These are phyloP conservation scores for Drosophila ogumai DNA, from an alignment of 1,140 invertebrate genomes.

Conservation along the genomic window DNA sequence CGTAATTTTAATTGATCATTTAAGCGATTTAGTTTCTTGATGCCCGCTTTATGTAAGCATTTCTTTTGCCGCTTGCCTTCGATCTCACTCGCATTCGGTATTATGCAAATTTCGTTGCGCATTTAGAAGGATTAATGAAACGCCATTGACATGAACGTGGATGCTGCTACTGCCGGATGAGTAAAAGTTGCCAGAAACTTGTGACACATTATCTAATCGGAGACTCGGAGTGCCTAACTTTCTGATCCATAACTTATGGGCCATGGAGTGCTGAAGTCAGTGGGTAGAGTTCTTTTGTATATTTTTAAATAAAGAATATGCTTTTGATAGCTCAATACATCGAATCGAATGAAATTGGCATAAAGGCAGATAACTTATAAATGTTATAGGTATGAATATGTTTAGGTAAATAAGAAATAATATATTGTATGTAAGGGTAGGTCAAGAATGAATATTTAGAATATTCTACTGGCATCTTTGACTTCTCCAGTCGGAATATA, in stretches of 20 bases:
- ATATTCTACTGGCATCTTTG: neutral
- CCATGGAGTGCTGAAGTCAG: neutral
- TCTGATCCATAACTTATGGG: constrained; percentile 8
- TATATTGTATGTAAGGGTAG: neutral
- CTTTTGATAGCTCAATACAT: neutral
- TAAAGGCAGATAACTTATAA: neutral
- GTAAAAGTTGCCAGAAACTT: constrained; percentile 47
- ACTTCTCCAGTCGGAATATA: neutral
- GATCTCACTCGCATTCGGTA: constrained; percentile 26
- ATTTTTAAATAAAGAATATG: neutral
- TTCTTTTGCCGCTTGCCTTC: constrained; percentile 30
- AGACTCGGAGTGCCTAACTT: constrained; percentile 27
- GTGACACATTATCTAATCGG: constrained; percentile 44
- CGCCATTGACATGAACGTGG: constrained; percentile 14
- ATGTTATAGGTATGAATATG: neutral
- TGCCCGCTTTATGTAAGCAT: constrained; percentile 53
- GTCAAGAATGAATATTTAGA: neutral
- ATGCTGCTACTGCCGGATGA: constrained; percentile 2
- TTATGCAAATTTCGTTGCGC: constrained; percentile 53
- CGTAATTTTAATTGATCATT: constrained; percentile 79
- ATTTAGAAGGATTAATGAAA: constrained; percentile 61
- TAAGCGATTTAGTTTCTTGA: constrained; percentile 62
- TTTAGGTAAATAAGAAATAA: too few relatives aligned
- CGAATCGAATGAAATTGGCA: neutral
- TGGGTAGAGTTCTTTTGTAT: constrained; percentile 1